phyloP scores from a whole-genome alignment of 2,888 invertebrate species.

The Lasioglossum figueresi region DNA sequence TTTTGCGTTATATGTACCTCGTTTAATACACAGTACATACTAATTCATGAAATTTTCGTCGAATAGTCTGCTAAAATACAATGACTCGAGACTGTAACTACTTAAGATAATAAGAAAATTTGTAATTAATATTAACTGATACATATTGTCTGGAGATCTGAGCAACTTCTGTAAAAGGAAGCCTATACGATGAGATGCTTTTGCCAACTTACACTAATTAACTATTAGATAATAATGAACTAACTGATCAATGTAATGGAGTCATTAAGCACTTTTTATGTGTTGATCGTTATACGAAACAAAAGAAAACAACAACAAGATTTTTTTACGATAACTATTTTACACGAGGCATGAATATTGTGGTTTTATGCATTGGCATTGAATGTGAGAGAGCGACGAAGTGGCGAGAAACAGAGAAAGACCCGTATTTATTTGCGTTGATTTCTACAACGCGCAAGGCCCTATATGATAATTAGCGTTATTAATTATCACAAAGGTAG shows the following conservation, averaged over 20 bases:
- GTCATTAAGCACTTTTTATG: constrained; percentile 77
- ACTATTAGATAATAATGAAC: constrained; percentile 74
- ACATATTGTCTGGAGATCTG: constrained; percentile 73
- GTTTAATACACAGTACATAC: constrained; percentile 32
- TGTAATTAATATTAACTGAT: constrained; percentile 67
- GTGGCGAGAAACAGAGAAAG: constrained; percentile 38
- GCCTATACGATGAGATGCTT: constrained; percentile 72
- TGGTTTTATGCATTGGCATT: constrained; percentile 70
- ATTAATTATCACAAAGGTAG: constrained; percentile 76
- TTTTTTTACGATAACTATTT: constrained; percentile 79
- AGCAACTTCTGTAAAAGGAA: constrained; percentile 63
- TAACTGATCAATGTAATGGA: constrained; percentile 77
- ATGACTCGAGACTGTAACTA: constrained; percentile 76
- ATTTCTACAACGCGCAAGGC: constrained; percentile 59
- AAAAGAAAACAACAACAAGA: constrained; percentile 11
- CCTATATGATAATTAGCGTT: constrained; percentile 74
- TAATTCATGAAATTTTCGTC: constrained; percentile 53
- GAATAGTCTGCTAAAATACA: constrained; percentile 65
- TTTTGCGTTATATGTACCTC: constrained; percentile 37
- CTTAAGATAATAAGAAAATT: constrained; percentile 67
- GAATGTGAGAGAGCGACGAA: constrained; percentile 59
- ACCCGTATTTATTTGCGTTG: constrained; percentile 69
- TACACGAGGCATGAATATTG: constrained; percentile 73
- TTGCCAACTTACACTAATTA: constrained; percentile 81
- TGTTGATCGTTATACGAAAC: constrained; percentile 76